A percentile compares a stretch with the other conserved stretches of the same genome.
Conservation (phyloP, 2,888 invertebrate species). For the Limnephilus auricula region DNA sequence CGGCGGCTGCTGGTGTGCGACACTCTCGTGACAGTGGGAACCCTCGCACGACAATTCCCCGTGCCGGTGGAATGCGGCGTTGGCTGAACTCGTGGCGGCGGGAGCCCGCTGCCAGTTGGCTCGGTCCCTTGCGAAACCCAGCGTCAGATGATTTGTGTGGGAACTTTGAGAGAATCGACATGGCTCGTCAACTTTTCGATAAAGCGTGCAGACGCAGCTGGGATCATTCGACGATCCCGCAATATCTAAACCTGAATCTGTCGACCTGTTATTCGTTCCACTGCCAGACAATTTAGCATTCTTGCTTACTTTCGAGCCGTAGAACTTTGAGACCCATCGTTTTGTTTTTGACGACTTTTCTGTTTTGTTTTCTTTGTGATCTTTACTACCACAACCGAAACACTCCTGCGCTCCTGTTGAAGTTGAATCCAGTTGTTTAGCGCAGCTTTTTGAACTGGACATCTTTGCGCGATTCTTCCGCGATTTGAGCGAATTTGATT, state of each 20-base stretch:
- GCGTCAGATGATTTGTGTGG: background rate
- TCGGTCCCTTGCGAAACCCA: slow-evolving; percentile 54
- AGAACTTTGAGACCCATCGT: slow-evolving; percentile 58
- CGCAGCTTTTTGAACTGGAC: slow-evolving; percentile 45
- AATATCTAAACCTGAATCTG: slow-evolving; percentile 48
- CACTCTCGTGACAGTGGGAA: slow-evolving; percentile 45
- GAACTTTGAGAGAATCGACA: slow-evolving; percentile 23
- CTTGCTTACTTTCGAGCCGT: slow-evolving; percentile 52
- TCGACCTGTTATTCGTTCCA: slow-evolving; percentile 33
- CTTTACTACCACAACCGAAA: slow-evolving; percentile 46
- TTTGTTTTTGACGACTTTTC: slow-evolving; percentile 55
- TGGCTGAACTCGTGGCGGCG: background rate
- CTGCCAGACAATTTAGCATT: slow-evolving; percentile 47
- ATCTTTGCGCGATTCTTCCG: slow-evolving; percentile 7
- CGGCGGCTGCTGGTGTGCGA: background rate
- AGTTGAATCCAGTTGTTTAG: slow-evolving; percentile 41
- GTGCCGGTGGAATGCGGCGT: slow-evolving; percentile 4
- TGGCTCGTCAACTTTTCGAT: slow-evolving; percentile 59
- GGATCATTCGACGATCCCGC: slow-evolving; percentile 52
- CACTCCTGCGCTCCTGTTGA: slow-evolving; percentile 16
- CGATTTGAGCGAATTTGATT: slow-evolving; percentile 14
- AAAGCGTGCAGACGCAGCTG: slow-evolving; percentile 61
- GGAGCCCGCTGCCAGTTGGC: slow-evolving; percentile 38
- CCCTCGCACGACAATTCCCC: slow-evolving; percentile 45
- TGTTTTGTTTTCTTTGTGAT: slow-evolving; percentile 34